phyloP scores from a whole-genome alignment of 2,113 vertebrate genomes.

The Myotis lucifugus region DNA sequence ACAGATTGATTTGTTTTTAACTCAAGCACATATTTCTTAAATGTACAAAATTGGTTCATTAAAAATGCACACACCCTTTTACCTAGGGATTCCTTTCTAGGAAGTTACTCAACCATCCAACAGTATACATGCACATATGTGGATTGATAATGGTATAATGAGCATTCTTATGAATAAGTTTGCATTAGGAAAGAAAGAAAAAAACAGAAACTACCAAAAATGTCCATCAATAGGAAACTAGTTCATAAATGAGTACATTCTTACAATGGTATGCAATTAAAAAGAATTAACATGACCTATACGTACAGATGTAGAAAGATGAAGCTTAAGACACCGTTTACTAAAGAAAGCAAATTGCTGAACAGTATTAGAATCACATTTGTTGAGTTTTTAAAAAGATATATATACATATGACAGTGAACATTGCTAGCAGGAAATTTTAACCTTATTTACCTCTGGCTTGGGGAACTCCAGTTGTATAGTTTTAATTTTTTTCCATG shows the following conservation, averaged over 20 bases:
- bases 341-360: neutral
- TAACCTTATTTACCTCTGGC: neutral
- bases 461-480: neutral
- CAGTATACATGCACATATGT: neutral
- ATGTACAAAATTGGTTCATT: conserved; percentile 14
- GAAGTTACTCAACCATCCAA: conserved; percentile 6
- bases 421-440: conserved; percentile 5
- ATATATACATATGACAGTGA: neutral
- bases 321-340: neutral
- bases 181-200: neutral
- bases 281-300: neutral
- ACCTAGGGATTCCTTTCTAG: conserved; percentile 24
- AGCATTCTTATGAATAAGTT: neutral
- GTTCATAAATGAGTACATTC: neutral
- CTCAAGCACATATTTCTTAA: neutral
- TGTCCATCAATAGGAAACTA: neutral
- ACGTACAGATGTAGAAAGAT: neutral
- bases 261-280: neutral
- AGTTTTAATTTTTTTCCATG: neutral
- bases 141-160: neutral
- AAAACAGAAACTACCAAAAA: neutral
- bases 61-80: neutral
- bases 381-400: neutral
- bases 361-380: neutral
- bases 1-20: neutral